Evolutionary conservation across 2,113 vertebrate genomes (phyloP), one percentile per base, ranked within the genome.

Genomic region (Carlito syrichta): DNA sequence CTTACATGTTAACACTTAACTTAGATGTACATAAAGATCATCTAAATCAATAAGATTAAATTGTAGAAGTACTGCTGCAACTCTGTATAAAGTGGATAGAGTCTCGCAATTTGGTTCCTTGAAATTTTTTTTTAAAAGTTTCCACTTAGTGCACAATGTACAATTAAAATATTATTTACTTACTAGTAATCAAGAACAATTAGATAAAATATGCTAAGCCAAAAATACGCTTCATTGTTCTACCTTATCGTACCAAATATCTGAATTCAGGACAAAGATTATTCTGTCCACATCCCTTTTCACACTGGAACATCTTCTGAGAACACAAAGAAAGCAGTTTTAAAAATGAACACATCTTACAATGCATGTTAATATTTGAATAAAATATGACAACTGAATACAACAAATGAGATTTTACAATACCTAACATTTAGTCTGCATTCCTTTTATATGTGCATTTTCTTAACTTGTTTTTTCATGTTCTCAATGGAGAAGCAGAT

Each of bases 51-150:
- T 99, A 95, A 99, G 99, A 98, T 99, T 99, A 97, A 99, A 99
- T 78, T 99, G 99, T 92, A 99, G 98, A 97, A 99, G 99, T 73
- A 99, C 99, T 97, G 99, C 99, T 97, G 99, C 99, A 91, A 99
- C 99, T 98, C 99, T 99, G 98, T 99, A 99, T 94, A 99, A 99
- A 95, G 99, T 99, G 56, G 99, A 99, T 20, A 99, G 99, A 0
- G 99, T 99, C 98, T 99, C 99, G 96, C 99, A 99, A 96, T 99
- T 99, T 43, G 99, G 99, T 98, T 99, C 99, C 99, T 99, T 91
- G 96, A 73, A 98, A 94, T 45, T 76, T 35, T 58, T n/a, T n/a
- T n/a, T 97, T 23, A 86, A 92, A 89, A 32, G 78, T 74, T 27
- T 30, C 22, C 91, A 82, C 73, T 96, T 96, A 82, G 78, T 69